phyloP scores from a whole-genome alignment of 1,140 invertebrate genomes.

The Monochamus saltuarius region DNA sequence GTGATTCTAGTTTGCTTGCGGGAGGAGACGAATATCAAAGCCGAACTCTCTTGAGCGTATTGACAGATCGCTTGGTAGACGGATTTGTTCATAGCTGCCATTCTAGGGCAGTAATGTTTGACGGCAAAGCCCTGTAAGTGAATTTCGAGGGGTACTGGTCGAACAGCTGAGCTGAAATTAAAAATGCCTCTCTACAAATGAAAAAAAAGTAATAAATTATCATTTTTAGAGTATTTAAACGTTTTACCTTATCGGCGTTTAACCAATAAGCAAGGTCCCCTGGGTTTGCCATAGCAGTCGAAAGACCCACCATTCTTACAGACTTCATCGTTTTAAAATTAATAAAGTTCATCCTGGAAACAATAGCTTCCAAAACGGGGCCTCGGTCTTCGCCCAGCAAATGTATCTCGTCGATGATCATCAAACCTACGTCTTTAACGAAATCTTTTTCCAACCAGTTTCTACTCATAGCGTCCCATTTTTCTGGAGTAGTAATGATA shows the following conservation, averaged over 20 bases:
- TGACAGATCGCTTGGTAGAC: slow-evolving; percentile 93
- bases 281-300: slow-evolving; percentile 97
- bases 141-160: slow-evolving; percentile 96
- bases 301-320: slow-evolving; percentile 90
- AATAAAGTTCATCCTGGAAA: slow-evolving; percentile 64
- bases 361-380: slow-evolving; percentile 82
- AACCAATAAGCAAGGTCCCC: slow-evolving; percentile 96
- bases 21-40: slow-evolving; percentile 97
- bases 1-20: slow-evolving; percentile 95
- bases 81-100: slow-evolving; percentile 99
- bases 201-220: not conserved
- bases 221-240: not conserved
- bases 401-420: slow-evolving; percentile 99
- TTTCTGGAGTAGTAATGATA: slow-evolving; percentile 98
- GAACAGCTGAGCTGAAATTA: slow-evolving; percentile 96
- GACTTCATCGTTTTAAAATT: slow-evolving; percentile 48
- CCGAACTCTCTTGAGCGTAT: slow-evolving; percentile 88
- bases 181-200: slow-evolving; percentile 79
- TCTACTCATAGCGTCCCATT: slow-evolving; percentile 98
- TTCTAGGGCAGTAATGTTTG: slow-evolving; percentile 98
- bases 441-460: slow-evolving; percentile 97
- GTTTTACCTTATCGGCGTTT: slow-evolving; percentile 46
- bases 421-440: slow-evolving; percentile 87
- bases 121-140: slow-evolving; percentile 92
- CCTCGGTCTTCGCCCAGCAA: slow-evolving; percentile 88